Base-by-base conservation (phyloP, 2,888 invertebrate genomes). In the Eustalomyia histrio region DNA sequence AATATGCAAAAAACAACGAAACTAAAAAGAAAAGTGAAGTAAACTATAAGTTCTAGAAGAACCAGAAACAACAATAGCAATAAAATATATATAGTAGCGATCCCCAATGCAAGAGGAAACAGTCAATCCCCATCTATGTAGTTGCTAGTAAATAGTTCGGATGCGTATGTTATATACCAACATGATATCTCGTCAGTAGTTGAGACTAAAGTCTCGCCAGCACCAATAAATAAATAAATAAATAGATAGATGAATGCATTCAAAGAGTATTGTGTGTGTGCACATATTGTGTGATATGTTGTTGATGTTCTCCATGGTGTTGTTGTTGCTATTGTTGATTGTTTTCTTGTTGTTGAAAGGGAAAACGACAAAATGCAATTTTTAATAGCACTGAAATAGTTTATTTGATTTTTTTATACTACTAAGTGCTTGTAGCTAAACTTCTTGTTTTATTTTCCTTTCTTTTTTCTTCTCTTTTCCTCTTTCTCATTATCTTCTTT, bases 341-440 rank as follows among this genome's bases (percentile, higher is more conserved):
- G 17, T 24, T 17, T 47, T 21, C 18, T 43, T 57, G 65, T 74
- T 65, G 80, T 83, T 83, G 83, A 83, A 83, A 83, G 83, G 79
- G 83, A 83, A 83, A 83, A 83, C 83, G 43, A 61, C 60, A 10
- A 60, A 69, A 69, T n/a, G 16, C 43, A 21, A 35, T 57, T n/a
- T 52, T 50, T 50, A 61, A 57, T 50, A 60, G 35, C 18, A 39
- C 47, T 16, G 24, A 74, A 73, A 64, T 10, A 68, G 12, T 79
- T 58, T 65, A 24, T 65, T 58, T 35, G 39, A 29, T 29, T 29
- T 29, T 29, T 29, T 29, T 29, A 29, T 29, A 8, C 29, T 57
- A 17, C 29, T 57, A 17, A 4, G 21, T 35, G 65, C 53, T 61
- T 60, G 57, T 68, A 14, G 65, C 17, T 12, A 33, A 55, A 39